Evolutionary conservation across 1,140 invertebrate species (phyloP).

Genomic region (Drosophila sucinea): DNA sequence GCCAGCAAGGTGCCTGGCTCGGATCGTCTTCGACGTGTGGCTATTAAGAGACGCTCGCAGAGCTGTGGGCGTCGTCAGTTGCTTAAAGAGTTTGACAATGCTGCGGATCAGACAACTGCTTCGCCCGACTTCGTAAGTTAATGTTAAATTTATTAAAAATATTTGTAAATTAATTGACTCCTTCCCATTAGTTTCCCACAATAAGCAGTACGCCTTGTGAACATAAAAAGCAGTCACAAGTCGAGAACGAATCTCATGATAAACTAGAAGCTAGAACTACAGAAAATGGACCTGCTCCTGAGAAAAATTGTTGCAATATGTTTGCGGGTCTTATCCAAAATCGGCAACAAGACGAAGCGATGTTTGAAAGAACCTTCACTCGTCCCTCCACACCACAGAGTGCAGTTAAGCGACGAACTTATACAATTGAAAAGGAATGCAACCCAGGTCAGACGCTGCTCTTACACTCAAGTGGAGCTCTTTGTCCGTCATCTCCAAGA

Average conservation of each 20-base stretch:
- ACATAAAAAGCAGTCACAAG: not conserved
- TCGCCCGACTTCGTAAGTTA: constrained; percentile 50
- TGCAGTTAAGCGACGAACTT: constrained; percentile 25
- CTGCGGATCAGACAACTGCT: not conserved
- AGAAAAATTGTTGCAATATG: not conserved
- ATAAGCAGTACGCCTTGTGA: constrained; percentile 46
- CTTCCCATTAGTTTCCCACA: constrained; percentile 25
- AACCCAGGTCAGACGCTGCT: constrained; percentile 33
- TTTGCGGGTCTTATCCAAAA: not conserved
- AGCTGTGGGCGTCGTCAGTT: constrained; percentile 58
- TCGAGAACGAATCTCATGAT: not conserved
- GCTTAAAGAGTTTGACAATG: constrained; percentile 52
- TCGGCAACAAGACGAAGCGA: not conserved
- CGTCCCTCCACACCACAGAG: not conserved
- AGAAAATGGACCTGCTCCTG: not conserved
- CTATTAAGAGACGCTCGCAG: constrained; percentile 55
- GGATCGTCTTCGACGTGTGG: constrained; percentile 57
- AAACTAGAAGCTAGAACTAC: not conserved
- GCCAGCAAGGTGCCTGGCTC: constrained; percentile 46
- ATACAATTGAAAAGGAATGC: constrained; percentile 47
- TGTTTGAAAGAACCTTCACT: not conserved
- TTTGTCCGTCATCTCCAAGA: not conserved
- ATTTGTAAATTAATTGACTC: not conserved
- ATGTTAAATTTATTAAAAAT: not conserved
- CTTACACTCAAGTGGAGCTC: constrained; percentile 12